Evolutionary conservation across 2,113 vertebrate species (phyloP).

Genomic region (Proteles cristata): DNA sequence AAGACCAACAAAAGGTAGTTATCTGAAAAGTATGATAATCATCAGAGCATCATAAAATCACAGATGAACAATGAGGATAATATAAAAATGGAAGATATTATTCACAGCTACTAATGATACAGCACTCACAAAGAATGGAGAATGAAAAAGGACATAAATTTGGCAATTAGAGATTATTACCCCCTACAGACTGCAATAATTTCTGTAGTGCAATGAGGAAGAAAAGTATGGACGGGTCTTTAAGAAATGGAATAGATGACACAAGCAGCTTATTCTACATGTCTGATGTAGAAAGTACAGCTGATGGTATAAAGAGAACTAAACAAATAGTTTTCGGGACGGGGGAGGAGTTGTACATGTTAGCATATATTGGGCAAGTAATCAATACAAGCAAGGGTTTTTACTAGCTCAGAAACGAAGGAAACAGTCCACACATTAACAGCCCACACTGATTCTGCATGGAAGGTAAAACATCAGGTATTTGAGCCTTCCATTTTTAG

Average conservation of each 20-base stretch:
- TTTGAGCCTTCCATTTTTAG: background rate
- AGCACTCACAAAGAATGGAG: background rate
- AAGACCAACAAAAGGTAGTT: background rate
- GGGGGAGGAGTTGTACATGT: background rate
- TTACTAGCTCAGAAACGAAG: background rate
- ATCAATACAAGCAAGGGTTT: background rate
- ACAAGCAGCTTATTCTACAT: background rate
- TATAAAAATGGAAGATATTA: background rate
- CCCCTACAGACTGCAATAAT: background rate
- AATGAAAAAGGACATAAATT: background rate
- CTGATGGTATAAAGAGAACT: background rate
- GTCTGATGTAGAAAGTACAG: background rate
- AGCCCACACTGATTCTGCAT: background rate
- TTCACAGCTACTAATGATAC: background rate
- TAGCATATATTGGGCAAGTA: background rate
- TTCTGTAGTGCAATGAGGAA: background rate
- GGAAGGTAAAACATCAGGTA: background rate
- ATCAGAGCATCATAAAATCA: background rate
- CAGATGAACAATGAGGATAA: background rate
- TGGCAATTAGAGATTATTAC: background rate
- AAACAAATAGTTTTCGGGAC: background rate
- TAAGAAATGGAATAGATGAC: background rate
- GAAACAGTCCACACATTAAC: background rate
- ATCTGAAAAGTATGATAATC: background rate
- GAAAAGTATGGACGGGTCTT: background rate